phyloP scores from a whole-genome alignment of 2,888 invertebrate species.

The Lysandra bellargus region DNA sequence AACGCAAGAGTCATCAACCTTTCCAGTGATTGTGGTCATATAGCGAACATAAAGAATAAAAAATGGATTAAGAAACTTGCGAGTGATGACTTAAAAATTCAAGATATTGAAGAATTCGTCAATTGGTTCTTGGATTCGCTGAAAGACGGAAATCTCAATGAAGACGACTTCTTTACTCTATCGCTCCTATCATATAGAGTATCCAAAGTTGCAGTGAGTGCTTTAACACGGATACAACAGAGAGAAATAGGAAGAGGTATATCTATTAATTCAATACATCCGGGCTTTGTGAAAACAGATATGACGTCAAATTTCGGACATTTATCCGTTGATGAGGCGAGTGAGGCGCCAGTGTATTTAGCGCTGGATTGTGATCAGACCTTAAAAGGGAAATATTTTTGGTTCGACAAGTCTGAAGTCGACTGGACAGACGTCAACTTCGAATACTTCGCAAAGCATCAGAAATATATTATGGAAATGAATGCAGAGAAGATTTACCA shows the following conservation, averaged over 20 bases:
- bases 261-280: conserved; percentile 47
- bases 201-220: conserved; percentile 47
- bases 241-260: conserved; percentile 44
- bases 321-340: conserved; percentile 41
- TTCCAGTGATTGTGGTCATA: conserved; percentile 47
- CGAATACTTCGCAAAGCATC: background rate
- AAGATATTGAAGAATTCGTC: conserved; percentile 46
- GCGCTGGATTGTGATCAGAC: conserved; percentile 46
- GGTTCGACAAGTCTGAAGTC: conserved; percentile 45
- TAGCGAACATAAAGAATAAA: conserved; percentile 44
- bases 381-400: conserved; percentile 46
- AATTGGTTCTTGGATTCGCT: conserved; percentile 47
- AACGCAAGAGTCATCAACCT: conserved; percentile 48
- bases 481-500: background rate
- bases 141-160: conserved; percentile 42
- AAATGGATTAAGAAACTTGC: conserved; percentile 45
- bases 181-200: conserved; percentile 42
- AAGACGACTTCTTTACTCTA: conserved; percentile 43
- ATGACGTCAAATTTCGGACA: conserved; percentile 44
- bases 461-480: background rate
- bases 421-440: conserved; percentile 42
- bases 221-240: conserved; percentile 46
- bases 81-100: conserved; percentile 40
- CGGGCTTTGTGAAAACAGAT: conserved; percentile 47
- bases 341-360: conserved; percentile 43